phyloP scores from a whole-genome alignment of 2,113 vertebrate species.

The Malurus elegans region DNA sequence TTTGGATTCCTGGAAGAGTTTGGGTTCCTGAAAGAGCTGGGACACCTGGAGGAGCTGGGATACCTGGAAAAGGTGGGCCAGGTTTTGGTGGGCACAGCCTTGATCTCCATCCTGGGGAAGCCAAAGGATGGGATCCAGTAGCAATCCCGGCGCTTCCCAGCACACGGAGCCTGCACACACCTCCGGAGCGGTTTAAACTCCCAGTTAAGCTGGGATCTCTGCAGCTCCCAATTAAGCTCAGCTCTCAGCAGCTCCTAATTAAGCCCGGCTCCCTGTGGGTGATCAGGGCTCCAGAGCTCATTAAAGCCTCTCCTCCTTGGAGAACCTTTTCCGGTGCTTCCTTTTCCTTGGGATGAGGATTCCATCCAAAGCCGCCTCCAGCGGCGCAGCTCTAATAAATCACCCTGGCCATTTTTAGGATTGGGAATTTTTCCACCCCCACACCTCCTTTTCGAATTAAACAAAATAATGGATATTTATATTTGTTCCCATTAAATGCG shows the following conservation, averaged over 20 bases:
- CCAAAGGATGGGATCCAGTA: not conserved
- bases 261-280: not conserved
- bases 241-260: conserved; percentile 15
- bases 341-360: not conserved
- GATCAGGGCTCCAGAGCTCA: not conserved
- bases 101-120: not conserved
- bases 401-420: not conserved
- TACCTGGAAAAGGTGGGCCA: no score
- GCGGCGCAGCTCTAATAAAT: not conserved
- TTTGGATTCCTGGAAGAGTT: not conserved
- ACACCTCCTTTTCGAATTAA: not conserved
- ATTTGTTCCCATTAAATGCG: rapidly evolving
- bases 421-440: not conserved
- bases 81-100: rapidly evolving
- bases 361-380: not conserved
- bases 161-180: not conserved
- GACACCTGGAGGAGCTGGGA: no score
- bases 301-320: conserved; percentile 25
- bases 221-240: not conserved
- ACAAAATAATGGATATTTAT: not conserved
- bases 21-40: not conserved
- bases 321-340: not conserved
- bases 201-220: not conserved
- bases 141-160: not conserved
- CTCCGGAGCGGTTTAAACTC: not conserved